These are phyloP conservation scores for Lathamus discolor DNA, from an alignment of 2,113 vertebrate genomes.

Conservation along the genomic window DNA sequence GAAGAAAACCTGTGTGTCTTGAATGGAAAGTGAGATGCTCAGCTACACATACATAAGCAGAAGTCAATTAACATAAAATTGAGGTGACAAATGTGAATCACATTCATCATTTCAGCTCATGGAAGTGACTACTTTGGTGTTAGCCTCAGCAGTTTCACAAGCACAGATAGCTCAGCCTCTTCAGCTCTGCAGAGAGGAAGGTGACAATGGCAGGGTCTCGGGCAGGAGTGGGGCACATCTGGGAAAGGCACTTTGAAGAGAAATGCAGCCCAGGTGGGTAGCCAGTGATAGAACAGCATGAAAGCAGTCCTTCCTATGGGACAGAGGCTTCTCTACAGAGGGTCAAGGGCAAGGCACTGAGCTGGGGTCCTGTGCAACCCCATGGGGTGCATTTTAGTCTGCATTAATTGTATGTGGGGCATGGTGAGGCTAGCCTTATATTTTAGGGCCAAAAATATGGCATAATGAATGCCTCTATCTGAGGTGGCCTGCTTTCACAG, in stretches of 20 bases:
- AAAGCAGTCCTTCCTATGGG: not conserved
- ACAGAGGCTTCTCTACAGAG: not conserved
- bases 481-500: not conserved
- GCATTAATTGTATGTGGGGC: not conserved
- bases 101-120: not conserved
- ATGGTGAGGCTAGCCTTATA: not conserved
- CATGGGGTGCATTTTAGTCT: not conserved
- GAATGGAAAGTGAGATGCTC: not conserved
- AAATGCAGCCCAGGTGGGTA: not conserved
- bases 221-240: not conserved
- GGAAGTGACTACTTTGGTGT: not conserved
- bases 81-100: not conserved
- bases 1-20: fast-evolving
- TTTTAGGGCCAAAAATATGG: not conserved
- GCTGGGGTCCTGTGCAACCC: fast-evolving
- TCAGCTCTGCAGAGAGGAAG: not conserved
- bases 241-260: not conserved
- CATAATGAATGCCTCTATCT: not conserved
- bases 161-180: not conserved
- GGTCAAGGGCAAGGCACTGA: fast-evolving
- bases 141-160: not conserved
- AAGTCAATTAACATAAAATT: not conserved
- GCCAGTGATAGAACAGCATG: fast-evolving
- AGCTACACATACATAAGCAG: not conserved
- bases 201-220: not conserved